phyloP scores from a whole-genome alignment of 64 coral and sea anemone genomes.

The Actinia equina region DNA sequence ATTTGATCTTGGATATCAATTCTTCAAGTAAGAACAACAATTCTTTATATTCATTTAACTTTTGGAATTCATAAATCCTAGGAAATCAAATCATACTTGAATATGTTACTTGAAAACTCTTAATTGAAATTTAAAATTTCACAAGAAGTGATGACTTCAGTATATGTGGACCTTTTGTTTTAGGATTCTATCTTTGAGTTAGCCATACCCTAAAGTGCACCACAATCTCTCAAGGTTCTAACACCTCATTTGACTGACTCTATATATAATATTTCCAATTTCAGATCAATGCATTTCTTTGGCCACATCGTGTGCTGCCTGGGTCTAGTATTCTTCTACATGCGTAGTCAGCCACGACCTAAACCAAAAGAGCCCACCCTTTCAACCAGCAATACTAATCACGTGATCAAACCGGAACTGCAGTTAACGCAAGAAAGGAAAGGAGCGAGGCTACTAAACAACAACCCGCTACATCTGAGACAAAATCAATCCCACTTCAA shows the following conservation, averaged over 20 bases:
- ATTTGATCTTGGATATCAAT: slow-evolving; percentile 13
- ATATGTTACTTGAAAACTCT: no score
- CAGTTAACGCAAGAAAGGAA: not conserved
- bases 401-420: not conserved
- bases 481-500: not conserved
- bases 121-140: no score
- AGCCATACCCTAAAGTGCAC: not conserved
- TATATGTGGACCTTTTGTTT: no score
- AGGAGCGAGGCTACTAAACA: not conserved
- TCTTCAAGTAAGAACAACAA: slow-evolving; percentile 3
- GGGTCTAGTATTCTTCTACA: not conserved
- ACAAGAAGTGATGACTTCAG: no score
- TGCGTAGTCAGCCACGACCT: not conserved
- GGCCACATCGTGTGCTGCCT: slow-evolving; percentile 3
- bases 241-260: not conserved
- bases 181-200: no score
- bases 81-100: no score
- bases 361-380: not conserved
- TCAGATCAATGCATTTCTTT: slow-evolving; percentile 10
- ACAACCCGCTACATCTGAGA: not conserved
- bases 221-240: no score
- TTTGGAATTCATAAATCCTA: no score
- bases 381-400: not conserved
- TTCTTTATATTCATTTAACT: not conserved
- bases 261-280: not conserved